phyloP scores from a whole-genome alignment of 2,113 vertebrate species.

The Aythya baeri region DNA sequence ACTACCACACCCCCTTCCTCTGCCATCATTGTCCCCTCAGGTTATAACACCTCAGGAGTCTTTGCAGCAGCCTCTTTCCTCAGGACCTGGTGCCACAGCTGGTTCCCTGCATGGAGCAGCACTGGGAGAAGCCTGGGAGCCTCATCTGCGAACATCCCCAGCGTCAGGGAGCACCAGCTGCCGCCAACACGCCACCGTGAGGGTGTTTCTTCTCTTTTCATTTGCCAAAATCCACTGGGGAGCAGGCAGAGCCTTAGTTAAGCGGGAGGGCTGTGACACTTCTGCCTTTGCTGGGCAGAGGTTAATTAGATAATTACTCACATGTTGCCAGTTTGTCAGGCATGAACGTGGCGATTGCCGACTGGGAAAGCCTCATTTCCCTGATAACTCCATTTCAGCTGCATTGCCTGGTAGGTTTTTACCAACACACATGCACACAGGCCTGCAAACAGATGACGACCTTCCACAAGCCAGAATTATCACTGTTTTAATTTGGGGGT shows the following conservation, averaged over 20 bases:
- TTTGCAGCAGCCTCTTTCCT: too few relatives aligned
- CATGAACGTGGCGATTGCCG: not conserved
- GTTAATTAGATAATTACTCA: conserved; percentile 39
- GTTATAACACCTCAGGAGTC: accelerated
- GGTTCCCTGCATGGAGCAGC: accelerated
- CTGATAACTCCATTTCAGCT: not conserved
- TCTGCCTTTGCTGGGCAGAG: not conserved
- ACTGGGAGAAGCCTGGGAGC: not conserved
- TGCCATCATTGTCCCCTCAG: accelerated
- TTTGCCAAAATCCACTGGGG: not conserved
- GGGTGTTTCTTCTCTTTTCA: not conserved
- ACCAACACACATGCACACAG: not conserved
- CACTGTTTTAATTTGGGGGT: not conserved
- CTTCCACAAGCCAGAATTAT: not conserved
- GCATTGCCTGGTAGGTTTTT: accelerated
- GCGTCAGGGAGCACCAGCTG: not conserved
- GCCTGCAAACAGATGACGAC: not conserved
- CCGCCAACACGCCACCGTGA: not conserved
- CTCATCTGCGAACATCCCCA: accelerated
- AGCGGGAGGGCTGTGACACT: not conserved
- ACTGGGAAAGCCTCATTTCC: not conserved
- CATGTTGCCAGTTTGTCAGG: not conserved
- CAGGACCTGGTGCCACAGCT: accelerated
- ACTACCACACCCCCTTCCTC: accelerated
- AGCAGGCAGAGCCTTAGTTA: not conserved